A percentile compares a stretch with the other conserved stretches of the same genome.
phyloP scores from a whole-genome alignment of 2,113 vertebrate genomes.

The Fregata magnificens region DNA sequence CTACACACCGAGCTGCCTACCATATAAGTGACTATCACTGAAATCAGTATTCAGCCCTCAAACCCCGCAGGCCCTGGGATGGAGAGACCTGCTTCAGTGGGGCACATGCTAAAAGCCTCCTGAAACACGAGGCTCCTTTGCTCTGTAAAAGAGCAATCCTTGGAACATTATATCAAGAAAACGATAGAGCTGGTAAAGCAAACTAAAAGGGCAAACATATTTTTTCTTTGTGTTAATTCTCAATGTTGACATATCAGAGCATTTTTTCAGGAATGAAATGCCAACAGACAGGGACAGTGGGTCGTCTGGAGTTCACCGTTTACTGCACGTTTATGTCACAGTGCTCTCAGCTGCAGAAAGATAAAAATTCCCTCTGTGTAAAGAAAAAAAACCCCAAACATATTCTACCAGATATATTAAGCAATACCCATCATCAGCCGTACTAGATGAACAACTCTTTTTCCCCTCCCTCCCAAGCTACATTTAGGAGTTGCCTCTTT shows the following conservation, averaged over 20 bases:
- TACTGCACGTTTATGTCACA: not conserved
- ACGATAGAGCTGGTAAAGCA: not conserved
- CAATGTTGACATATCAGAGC: not conserved
- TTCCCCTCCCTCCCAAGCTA: not conserved
- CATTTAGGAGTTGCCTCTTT: not conserved
- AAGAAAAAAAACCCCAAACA: not conserved
- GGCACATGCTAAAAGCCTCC: not conserved
- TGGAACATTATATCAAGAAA: not conserved
- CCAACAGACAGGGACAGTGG: not conserved
- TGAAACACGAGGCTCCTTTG: not conserved
- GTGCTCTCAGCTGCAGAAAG: not conserved
- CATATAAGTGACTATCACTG: rapidly evolving
- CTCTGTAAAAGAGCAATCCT: not conserved
- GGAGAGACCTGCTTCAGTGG: not conserved
- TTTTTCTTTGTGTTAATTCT: not conserved
- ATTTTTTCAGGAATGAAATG: not conserved
- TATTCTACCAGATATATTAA: not conserved
- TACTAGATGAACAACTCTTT: rapidly evolving
- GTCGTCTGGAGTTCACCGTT: not conserved
- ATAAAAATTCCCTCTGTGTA: not conserved
- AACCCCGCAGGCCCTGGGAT: rapidly evolving
- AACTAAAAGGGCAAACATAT: not conserved
- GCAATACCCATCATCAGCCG: not conserved
- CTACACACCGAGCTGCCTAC: too few species aligned
- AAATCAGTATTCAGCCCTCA: not conserved